phyloP scores from a whole-genome alignment of 2,797 vertebrate genomes.

The Rhyacichthys aspro region DNA sequence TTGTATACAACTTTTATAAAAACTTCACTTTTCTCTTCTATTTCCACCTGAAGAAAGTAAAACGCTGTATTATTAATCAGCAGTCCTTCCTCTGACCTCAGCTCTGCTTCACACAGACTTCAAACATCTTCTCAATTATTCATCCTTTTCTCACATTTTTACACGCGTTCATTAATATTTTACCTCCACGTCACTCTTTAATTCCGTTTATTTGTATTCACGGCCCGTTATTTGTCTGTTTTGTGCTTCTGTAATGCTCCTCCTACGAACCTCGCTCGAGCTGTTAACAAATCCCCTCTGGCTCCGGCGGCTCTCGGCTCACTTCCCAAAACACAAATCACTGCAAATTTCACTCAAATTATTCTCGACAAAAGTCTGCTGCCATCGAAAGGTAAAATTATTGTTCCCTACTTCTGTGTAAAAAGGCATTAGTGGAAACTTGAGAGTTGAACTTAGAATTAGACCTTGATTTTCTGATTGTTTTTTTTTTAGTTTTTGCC shows the following conservation, averaged over 20 bases:
- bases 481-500: no score
- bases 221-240: not conserved
- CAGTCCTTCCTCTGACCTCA: not conserved
- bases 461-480: no score
- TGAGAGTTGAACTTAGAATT: no score
- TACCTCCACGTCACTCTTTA: not conserved
- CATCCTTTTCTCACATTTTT: not conserved
- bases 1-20: no score
- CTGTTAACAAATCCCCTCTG: slow-evolving; percentile 8
- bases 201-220: not conserved
- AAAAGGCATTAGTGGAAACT: no score
- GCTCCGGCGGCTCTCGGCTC: not conserved
- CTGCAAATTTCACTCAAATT: not conserved
- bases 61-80: not conserved
- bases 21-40: no score
- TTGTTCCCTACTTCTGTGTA: no score
- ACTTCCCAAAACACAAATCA: not conserved
- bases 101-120: not conserved
- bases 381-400: not conserved
- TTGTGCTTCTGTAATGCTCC: slow-evolving; percentile 4
- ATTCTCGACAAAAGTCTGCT: slow-evolving; percentile 9
- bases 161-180: slow-evolving; percentile 1
- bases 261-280: not conserved
- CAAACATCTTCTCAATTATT: not conserved
- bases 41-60: not conserved